Conservation (phyloP, 2,797 vertebrate species). For the Melopsittacus undulatus region DNA sequence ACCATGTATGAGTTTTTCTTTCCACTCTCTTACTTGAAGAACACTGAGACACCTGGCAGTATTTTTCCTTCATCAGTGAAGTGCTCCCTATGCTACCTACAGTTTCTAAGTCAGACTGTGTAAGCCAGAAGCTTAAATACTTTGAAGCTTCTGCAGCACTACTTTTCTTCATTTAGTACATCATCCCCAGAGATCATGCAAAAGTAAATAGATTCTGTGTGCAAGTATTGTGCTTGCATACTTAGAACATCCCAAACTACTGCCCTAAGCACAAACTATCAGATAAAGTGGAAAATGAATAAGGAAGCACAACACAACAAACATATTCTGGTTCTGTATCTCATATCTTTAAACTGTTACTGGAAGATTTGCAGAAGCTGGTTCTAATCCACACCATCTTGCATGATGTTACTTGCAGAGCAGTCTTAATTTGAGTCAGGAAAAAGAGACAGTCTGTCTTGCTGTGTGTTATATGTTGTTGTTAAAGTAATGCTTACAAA, state of each 20-base stretch:
- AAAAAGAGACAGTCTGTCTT: neutral
- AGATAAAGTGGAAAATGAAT: neutral
- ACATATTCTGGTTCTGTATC: neutral
- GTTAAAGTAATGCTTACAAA: neutral
- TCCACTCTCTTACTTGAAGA: neutral
- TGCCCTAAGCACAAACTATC: neutral
- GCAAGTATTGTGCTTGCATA: neutral
- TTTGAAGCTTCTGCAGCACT: neutral
- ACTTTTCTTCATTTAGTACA: slow-evolving; percentile 43
- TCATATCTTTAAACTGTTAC: neutral
- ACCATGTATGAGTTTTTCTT: neutral
- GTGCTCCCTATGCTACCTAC: neutral
- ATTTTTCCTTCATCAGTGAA: slow-evolving; percentile 39
- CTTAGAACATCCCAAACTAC: neutral
- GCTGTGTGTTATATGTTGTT: neutral
- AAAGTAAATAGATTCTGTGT: slow-evolving; percentile 12
- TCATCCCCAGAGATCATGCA: neutral
- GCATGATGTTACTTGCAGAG: neutral
- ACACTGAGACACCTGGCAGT: neutral
- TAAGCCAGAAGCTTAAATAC: slow-evolving; percentile 22
- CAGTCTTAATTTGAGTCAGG: neutral
- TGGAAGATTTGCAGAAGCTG: neutral
- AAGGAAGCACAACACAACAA: neutral
- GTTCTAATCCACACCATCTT: neutral
- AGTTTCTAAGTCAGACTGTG: slow-evolving; percentile 11